These are phyloP conservation scores for Rhopalosiphum nymphaeae DNA, from an alignment of 2,888 invertebrate genomes.

Conservation along the genomic window DNA sequence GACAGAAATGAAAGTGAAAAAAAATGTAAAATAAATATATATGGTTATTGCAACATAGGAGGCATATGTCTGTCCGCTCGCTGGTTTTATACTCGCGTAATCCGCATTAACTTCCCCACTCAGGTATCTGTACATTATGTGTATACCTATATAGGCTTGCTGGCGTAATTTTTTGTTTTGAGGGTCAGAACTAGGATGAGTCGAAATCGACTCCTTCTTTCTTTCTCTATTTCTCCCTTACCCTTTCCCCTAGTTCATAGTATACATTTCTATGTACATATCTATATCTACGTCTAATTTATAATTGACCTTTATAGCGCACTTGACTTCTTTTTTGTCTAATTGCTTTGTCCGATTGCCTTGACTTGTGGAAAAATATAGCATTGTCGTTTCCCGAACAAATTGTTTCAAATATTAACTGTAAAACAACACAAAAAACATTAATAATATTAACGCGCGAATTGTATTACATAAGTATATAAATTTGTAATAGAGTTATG, in stretches of 20 bases:
- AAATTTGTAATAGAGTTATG: conserved; percentile 1
- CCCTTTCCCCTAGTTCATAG: not conserved
- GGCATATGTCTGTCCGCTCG: conserved; percentile 53
- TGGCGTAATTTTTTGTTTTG: conserved; percentile 53
- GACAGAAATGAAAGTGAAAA: conserved; percentile 65
- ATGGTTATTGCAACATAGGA: conserved; percentile 60
- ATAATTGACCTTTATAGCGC: conserved; percentile 56
- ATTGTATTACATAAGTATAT: not conserved
- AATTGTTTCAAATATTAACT: not conserved
- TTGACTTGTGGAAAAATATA: conserved; percentile 11
- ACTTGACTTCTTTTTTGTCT: conserved; percentile 54
- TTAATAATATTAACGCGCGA: not conserved
- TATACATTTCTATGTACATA: not conserved
- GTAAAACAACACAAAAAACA: not conserved
- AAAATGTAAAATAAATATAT: conserved; percentile 61
- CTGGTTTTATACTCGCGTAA: conserved; percentile 63
- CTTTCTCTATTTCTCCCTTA: not conserved
- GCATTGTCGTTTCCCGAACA: not conserved
- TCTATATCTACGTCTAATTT: not conserved
- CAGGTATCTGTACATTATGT: not conserved
- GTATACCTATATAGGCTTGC: not conserved
- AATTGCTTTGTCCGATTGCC: conserved; percentile 9
- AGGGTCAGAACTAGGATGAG: conserved; percentile 62
- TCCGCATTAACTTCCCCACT: conserved; percentile 60
- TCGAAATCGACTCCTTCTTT: conserved; percentile 15